A percentile compares a stretch with the other conserved stretches of the same genome.
phyloP scores from a whole-genome alignment of 2,888 invertebrate genomes.

The Rhagium mordax region DNA sequence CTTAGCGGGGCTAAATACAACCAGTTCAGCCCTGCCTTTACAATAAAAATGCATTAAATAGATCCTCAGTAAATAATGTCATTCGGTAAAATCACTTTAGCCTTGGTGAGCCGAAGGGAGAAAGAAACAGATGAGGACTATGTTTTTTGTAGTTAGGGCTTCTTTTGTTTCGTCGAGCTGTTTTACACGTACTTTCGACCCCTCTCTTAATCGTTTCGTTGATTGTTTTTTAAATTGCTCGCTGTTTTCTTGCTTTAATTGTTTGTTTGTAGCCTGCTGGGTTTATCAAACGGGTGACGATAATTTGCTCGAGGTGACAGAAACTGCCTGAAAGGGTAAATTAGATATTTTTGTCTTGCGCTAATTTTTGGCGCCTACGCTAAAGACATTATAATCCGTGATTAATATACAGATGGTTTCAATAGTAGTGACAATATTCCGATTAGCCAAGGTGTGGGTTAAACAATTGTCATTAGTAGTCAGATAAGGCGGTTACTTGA shows the following conservation, averaged over 20 bases:
- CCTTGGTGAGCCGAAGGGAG: slow-evolving; percentile 6
- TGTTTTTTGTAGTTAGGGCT: slow-evolving; percentile 51
- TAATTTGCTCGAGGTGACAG: slow-evolving; percentile 42
- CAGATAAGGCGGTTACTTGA: no score
- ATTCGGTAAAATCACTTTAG: slow-evolving; percentile 17
- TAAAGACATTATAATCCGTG: neutral
- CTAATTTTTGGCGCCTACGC: neutral
- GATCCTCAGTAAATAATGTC: slow-evolving; percentile 17
- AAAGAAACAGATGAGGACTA: slow-evolving; percentile 45
- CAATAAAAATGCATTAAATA: neutral
- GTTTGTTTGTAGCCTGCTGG: slow-evolving; percentile 43
- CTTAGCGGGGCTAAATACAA: neutral
- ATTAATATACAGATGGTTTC: no score
- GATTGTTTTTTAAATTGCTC: slow-evolving; percentile 59
- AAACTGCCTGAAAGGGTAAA: slow-evolving; percentile 24
- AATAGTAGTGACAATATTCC: no score
- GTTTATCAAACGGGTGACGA: slow-evolving; percentile 43
- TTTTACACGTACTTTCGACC: slow-evolving; percentile 56
- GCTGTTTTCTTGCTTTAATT: slow-evolving; percentile 55
- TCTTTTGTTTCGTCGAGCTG: slow-evolving; percentile 58
- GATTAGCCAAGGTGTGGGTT: no score
- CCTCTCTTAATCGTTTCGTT: slow-evolving; percentile 55
- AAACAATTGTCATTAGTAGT: no score
- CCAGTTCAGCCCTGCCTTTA: no score
- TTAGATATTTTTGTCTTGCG: slow-evolving; percentile 9